These are phyloP conservation scores for Naja naja DNA, from an alignment of 2,113 vertebrate genomes.

Conservation along the genomic window DNA sequence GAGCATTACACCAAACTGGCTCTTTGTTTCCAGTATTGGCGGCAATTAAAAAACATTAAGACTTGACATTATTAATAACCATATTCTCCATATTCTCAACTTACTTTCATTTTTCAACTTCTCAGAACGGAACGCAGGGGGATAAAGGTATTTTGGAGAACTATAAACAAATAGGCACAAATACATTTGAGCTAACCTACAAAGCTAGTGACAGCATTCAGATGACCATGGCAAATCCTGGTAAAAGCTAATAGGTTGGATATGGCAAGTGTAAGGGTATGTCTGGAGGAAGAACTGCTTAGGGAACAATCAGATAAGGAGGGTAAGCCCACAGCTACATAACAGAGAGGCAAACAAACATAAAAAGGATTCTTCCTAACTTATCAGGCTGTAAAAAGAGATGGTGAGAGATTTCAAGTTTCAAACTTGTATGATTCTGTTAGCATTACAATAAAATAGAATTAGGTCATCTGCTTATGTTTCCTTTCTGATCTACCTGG, in stretches of 20 bases:
- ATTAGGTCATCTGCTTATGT: not conserved
- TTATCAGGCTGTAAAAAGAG: not conserved
- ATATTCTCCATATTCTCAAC: not conserved
- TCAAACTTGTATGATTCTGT: not conserved
- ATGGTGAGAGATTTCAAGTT: not conserved
- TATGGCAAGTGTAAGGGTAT: not conserved
- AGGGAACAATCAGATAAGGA: not conserved
- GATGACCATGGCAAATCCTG: not conserved
- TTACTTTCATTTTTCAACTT: not conserved
- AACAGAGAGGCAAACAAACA: not conserved
- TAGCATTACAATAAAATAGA: not conserved
- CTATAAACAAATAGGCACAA: not conserved
- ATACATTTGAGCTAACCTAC: not conserved
- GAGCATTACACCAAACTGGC: not conserved
- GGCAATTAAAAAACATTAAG: not conserved
- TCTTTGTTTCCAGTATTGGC: not conserved
- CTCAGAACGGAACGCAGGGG: not conserved
- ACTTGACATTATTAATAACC: not conserved
- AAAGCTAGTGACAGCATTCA: not conserved
- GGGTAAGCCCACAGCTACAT: no score
- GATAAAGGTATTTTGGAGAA: not conserved
- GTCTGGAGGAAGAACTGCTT: not conserved
- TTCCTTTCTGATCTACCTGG: not conserved
- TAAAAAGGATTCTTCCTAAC: not conserved
- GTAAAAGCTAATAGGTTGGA: not conserved